Percentiles rank a stretch among this genome's conserved stretches.
Conservation (phyloP, 2,888 invertebrate genomes). For the Dexiosoma caninum region DNA sequence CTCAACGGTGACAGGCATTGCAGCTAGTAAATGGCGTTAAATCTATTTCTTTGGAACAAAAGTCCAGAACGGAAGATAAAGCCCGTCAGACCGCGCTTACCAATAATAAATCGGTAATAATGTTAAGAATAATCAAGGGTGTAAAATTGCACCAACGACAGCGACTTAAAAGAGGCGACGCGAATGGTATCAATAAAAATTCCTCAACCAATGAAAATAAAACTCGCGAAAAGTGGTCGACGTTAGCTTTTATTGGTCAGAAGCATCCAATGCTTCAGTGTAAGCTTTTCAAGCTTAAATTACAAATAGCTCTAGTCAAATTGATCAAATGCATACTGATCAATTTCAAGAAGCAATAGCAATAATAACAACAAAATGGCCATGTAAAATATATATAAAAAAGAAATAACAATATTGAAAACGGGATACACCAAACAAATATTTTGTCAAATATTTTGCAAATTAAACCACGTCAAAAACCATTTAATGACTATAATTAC, state of each 20-base stretch:
- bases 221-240: conserved; percentile 25
- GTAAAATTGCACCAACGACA: conserved; percentile 13
- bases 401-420: neutral
- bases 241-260: conserved; percentile 5
- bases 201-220: conserved; percentile 1
- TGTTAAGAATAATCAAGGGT: conserved; percentile 13
- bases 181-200: neutral
- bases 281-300: conserved; percentile 14
- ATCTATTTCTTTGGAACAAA: conserved; percentile 29
- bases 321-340: conserved; percentile 35
- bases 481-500: conserved; percentile 71
- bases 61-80: neutral
- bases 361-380: conserved; percentile 6
- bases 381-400: neutral
- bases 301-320: conserved; percentile 53
- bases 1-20: conserved; percentile 57
- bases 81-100: neutral
- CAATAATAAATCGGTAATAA: conserved; percentile 17
- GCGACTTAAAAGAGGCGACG: neutral
- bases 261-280: conserved; percentile 22
- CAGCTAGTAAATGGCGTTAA: conserved; percentile 27
- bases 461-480: conserved; percentile 53
- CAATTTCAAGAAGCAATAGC: conserved; percentile 9
- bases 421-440: neutral
- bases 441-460: neutral